Base-by-base conservation (phyloP, 2,113 vertebrate species). In the Tetrao urogallus region DNA sequence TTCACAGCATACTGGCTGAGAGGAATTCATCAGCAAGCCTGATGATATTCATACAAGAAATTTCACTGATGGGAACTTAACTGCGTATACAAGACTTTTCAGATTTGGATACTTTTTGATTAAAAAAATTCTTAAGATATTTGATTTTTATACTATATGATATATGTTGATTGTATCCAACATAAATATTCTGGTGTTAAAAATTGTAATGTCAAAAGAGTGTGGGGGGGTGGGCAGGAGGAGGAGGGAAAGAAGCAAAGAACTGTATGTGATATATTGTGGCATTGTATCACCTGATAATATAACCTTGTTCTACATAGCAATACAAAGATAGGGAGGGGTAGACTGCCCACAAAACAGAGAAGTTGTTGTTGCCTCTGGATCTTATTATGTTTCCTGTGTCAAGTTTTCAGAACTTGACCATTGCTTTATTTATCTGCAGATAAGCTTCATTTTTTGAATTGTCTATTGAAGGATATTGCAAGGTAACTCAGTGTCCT, bases 221-320 rank as follows among this genome's bases (percentile, higher is more conserved):
- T 24, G 13, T 13, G 22, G 48, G 47, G 21, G 16, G 16, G 7
- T n/a, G 8, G 38, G 38, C n/a, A n/a, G 48, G 21, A 43, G 15
- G 6, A n/a, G 7, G 6, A n/a, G 40, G 45, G 74, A 45, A 17
- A n/a, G 10, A 16, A 16, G 9, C 22, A 28, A 77, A 81, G 28
- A 70, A 7, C 19, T 38, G 0, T 22, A 1, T 19, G 4, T 69
- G 10, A 15, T 20, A 1, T 69, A 19, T 73, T 79, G 24, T 4
- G 28, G 8, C 9, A 18, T 36, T 82, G 5, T 74, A 66, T 76
- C 17, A 30, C 11, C 10, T 47, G 10, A 45, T 76, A 67, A 90
- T 8, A 6, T 64, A 86, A 18, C 22, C 70, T 67, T 71, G 15
- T 82, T 87, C 88, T 61, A 76, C 16, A 42, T 67, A 79, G 22